Conservation (phyloP, 2,888 invertebrate species). For the Loripinus fragilis region DNA sequence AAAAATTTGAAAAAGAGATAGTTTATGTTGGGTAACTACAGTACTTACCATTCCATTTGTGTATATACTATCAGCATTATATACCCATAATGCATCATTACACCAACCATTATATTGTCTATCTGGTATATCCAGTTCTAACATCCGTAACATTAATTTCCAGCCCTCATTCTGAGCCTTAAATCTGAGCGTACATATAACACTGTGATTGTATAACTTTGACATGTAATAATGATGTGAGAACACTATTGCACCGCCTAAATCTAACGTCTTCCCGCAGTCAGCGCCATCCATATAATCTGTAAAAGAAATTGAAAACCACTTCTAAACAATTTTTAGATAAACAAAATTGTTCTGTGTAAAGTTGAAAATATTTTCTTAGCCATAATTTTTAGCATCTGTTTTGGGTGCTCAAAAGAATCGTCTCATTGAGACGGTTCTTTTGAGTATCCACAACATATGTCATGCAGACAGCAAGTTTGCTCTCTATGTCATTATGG, state of each 20-base stretch:
- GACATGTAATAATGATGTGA: constrained; percentile 72
- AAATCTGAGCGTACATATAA: constrained; percentile 78
- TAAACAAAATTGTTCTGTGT: no score
- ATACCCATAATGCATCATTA: constrained; percentile 82
- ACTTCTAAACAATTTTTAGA: no score
- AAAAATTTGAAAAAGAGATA: no score
- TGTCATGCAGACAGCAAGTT: no score
- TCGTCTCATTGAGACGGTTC: no score
- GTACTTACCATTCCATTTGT: constrained; percentile 69
- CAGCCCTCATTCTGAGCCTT: constrained; percentile 75
- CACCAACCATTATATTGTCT: constrained; percentile 71
- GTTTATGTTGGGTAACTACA: no score
- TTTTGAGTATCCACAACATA: no score
- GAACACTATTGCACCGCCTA: constrained; percentile 80
- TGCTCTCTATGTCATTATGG: no score
- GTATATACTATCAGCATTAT: constrained; percentile 74
- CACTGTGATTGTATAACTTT: constrained; percentile 68
- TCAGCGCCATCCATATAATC: constrained; percentile 79
- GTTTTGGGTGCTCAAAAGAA: no score
- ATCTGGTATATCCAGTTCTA: constrained; percentile 80
- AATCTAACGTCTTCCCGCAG: constrained; percentile 71
- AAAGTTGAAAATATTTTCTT: no score
- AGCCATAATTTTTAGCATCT: no score
- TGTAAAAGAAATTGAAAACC: no score
- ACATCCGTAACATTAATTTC: constrained; percentile 78